Conservation (phyloP, 2,113 vertebrate species). For the Gambusia affinis region DNA sequence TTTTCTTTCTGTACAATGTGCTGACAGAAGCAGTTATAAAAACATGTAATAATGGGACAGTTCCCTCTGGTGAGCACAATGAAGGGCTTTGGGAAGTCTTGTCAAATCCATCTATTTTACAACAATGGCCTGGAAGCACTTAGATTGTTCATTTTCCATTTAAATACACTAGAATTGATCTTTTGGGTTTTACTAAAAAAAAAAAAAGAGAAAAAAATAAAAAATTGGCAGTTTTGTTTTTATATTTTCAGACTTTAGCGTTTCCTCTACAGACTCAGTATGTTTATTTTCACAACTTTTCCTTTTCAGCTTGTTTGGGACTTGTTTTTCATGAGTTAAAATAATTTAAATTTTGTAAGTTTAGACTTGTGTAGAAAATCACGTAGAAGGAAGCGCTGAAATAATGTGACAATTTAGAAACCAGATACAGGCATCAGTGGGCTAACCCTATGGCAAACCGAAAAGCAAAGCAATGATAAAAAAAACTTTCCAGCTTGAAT, state of each 20-base stretch:
- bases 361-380: neutral
- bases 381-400: neutral
- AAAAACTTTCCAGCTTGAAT: neutral
- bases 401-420: neutral
- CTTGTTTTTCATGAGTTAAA: neutral
- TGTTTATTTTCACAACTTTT: neutral
- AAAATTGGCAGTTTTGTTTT: conserved; percentile 4
- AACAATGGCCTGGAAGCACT: conserved; percentile 57
- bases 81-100: conserved; percentile 58
- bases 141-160: conserved; percentile 28
- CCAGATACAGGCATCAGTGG: neutral
- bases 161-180: conserved; percentile 36
- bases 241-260: neutral
- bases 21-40: conserved; percentile 73
- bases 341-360: neutral
- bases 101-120: conserved; percentile 71
- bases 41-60: conserved; percentile 56
- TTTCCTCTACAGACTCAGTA: neutral
- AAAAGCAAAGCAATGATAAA: neutral
- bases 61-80: conserved; percentile 65
- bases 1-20: conserved; percentile 47
- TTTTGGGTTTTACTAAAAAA: conserved; percentile 7
- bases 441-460: neutral
- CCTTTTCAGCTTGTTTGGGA: neutral
- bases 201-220: neutral